Base-by-base conservation (phyloP, 53 echinoderm and acorn worm genomes). In the Arbacia lixula region DNA sequence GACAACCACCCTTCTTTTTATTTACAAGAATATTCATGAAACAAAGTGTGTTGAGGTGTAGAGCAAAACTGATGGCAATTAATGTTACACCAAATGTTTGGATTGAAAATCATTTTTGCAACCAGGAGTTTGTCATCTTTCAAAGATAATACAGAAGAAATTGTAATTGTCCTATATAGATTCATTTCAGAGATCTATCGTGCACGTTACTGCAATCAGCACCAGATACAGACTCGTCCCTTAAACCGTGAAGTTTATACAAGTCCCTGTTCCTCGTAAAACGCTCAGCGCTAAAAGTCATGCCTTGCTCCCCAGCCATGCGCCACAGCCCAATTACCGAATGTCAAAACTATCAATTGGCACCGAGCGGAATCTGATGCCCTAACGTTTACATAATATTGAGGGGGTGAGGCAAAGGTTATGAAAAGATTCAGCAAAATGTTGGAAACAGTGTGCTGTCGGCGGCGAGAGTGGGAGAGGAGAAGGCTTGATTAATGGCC, bases 281-380 rank as follows among this genome's bases (percentile, higher is more conserved):
- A 69, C 69, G 43, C n/a, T 46, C 17, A 27, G 53, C 53, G 52
- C 52, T 32, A 74, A 50, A 32, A 32, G 51, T 74, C 74, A 74
- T 53, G 31, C 34, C 27, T 49, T 51, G 53, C 31, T 26, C 74
- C 53, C 74, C 74, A 19, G 22, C 6, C 16, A 74, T 28, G 34
- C 22, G 62, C 43, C 63, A 42, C 63, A 63, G 82, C 63, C 82
- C 82, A 81, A 81, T 81, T 81, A 81, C 63, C 19, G 64, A 63
- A 81, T 81, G 82, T 81, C 82, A 81, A 81, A 81, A 81, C 82
- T 81, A 81, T 81, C 82, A 81, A 81, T 81, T 81, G 62, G 82
- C 82, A 77, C 57, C 37, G 46, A 81, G 82, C 41, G 82, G 28
- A 63, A 81, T 63, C 24, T 28, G 64, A 81, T 63, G 82, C 62